These are phyloP conservation scores for Diaphora mendica DNA, from an alignment of 2,888 invertebrate genomes.

Conservation along the genomic window DNA sequence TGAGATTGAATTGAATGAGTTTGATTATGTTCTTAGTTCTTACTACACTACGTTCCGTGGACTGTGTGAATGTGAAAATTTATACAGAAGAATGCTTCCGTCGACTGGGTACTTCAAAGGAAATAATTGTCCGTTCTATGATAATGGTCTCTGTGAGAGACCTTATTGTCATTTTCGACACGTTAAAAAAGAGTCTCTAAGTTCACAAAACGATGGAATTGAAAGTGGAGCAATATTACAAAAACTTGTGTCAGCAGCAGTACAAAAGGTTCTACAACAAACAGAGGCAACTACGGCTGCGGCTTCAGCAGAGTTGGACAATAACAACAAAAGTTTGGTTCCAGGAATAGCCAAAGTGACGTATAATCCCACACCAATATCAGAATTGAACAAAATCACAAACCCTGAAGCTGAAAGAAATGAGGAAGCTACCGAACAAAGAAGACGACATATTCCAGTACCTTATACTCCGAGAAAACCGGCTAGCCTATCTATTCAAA, in stretches of 20 bases:
- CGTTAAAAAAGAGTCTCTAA: slow-evolving; percentile 89
- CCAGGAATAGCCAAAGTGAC: slow-evolving; percentile 78
- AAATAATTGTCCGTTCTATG: slow-evolving; percentile 94
- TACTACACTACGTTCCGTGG: slow-evolving; percentile 25
- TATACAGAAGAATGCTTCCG: slow-evolving; percentile 90
- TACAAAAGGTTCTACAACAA: slow-evolving; percentile 86
- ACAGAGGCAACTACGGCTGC: slow-evolving; percentile 67
- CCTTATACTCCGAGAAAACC: slow-evolving; percentile 84
- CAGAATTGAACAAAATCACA: slow-evolving; percentile 85
- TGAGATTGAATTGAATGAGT: neutral
- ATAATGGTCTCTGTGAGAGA: slow-evolving; percentile 92
- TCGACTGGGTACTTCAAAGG: slow-evolving; percentile 95
- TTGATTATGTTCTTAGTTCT: slow-evolving; percentile 43
- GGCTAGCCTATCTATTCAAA: slow-evolving; percentile 69
- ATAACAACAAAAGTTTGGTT: slow-evolving; percentile 48
- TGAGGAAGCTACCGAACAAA: slow-evolving; percentile 72
- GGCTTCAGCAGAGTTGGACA: slow-evolving; percentile 52
- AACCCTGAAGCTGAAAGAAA: slow-evolving; percentile 64
- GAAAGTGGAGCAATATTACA: slow-evolving; percentile 84
- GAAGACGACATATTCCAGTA: slow-evolving; percentile 81
- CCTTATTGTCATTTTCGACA: slow-evolving; percentile 98
- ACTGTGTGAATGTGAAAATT: slow-evolving; percentile 20
- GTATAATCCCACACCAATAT: slow-evolving; percentile 89
- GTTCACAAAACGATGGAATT: slow-evolving; percentile 72
- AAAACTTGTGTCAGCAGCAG: slow-evolving; percentile 87